Evolutionary conservation across 1,140 invertebrate species (phyloP).

Genomic region (Nephila pilipes): DNA sequence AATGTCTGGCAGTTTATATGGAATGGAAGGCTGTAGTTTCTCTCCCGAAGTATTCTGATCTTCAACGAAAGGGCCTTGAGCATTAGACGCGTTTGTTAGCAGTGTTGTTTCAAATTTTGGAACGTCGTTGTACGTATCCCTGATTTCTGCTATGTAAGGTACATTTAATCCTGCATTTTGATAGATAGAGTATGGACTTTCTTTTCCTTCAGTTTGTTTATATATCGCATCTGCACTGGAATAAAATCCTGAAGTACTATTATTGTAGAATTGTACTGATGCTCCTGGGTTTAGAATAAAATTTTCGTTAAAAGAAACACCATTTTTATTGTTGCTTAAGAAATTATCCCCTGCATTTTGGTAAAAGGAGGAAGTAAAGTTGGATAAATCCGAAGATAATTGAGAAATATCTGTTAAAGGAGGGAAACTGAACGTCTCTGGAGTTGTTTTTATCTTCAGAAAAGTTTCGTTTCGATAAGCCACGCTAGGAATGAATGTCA

Average conservation of each 20-base stretch:
- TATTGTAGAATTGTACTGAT: not conserved
- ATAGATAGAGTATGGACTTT: not conserved
- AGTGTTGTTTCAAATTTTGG: not conserved
- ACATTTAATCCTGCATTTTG: not conserved
- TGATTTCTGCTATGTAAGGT: conserved; percentile 59
- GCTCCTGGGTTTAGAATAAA: not conserved
- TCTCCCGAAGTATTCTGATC: not conserved
- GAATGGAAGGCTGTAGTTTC: not conserved
- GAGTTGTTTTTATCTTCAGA: conserved; percentile 14
- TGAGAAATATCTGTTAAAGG: not conserved
- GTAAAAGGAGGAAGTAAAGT: not conserved
- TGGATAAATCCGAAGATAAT: not conserved
- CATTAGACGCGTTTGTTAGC: not conserved
- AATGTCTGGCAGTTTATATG: not conserved
- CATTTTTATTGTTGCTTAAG: not conserved
- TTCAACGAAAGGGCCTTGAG: not conserved
- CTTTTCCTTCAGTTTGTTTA: not conserved
- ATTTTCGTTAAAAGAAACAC: not conserved
- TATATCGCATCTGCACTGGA: not conserved
- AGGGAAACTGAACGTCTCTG: not conserved
- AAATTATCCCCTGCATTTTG: not conserved
- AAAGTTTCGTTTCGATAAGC: conserved; percentile 49
- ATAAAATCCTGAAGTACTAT: not conserved
- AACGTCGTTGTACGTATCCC: conserved; percentile 33
- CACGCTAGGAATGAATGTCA: conserved; percentile 21